Evolutionary conservation across 2,113 vertebrate species (phyloP), one percentile per base, ranked within the genome.

Genomic region (Albula glossodonta): DNA sequence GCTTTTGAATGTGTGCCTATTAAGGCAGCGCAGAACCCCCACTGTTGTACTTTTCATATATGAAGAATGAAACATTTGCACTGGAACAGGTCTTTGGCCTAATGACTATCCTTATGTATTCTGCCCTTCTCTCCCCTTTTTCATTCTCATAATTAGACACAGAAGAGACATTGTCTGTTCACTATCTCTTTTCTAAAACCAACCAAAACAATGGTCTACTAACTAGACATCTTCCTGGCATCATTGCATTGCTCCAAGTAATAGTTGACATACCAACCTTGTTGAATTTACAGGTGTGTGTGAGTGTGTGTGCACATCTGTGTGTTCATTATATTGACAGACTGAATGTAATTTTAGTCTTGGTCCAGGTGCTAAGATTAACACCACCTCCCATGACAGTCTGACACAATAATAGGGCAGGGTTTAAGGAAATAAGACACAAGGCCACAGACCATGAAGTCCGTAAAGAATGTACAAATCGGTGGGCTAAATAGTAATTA

Each of bases 191-290:
- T 8, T 74, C 70, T 74, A 74, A 74, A 74, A 74, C 70, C 2
- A 0, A 74, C 70, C 22, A 8, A 74, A n/a, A 74, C n/a, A 74
- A 74, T 74, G 2, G n/a, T 74, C 70, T 74, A 22, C 70, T 74
- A 74, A 74, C 70, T 74, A 74, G 70, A 31, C 70, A 74, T 74
- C 70, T 31, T 74, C 70, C 70, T 25, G 70, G 22, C 8, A 11
- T 74, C 70, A 74, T 74, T 74, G 70, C 60, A 66, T 74, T 74
- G 70, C 70, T 2, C 4, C 91, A 92, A 90, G 82, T 81, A 91
- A 90, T 93, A 93, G 92, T 93, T 93, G 92, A 91, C 92, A 93
- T 93, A 88, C 91, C 88, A 93, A 89, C 93, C 86, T 89, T 90
- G 87, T 87, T 91, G 91, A 91, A 93, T 93, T 89, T 90, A 70